Percentiles rank a stretch among this genome's conserved stretches.
Evolutionary conservation across 2,888 invertebrate species (phyloP).

Genomic region (Thyatira batis): DNA sequence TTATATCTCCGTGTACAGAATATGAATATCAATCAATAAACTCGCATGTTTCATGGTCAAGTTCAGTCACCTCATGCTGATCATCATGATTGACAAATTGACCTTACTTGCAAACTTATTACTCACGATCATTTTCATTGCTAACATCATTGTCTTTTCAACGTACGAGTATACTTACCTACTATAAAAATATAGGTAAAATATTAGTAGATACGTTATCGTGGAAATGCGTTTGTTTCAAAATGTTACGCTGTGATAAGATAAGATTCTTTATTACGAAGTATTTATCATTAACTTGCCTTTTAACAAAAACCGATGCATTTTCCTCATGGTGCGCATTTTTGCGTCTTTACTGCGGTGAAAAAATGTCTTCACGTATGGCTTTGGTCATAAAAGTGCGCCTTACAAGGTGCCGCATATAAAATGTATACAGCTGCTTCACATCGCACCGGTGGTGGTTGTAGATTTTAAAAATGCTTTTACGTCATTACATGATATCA

Average conservation of each 20-base stretch:
- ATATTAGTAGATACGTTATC: slow-evolving; percentile 53
- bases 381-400: slow-evolving; percentile 13
- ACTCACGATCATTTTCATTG: slow-evolving; percentile 11
- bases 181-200: slow-evolving; percentile 45
- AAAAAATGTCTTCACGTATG: slow-evolving; percentile 16
- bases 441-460: slow-evolving; percentile 18
- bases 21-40: slow-evolving; percentile 66
- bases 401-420: slow-evolving; percentile 32
- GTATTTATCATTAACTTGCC: slow-evolving; percentile 26
- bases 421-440: slow-evolving; percentile 26
- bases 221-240: slow-evolving; percentile 39
- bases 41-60: slow-evolving; percentile 57
- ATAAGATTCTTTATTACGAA: slow-evolving; percentile 42
- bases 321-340: slow-evolving; percentile 12
- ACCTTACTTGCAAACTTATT: slow-evolving; percentile 36
- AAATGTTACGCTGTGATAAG: slow-evolving; percentile 44
- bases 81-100: slow-evolving; percentile 53
- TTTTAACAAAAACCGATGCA: slow-evolving; percentile 3
- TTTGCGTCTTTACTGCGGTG: slow-evolving; percentile 1
- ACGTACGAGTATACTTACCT: slow-evolving; percentile 12
- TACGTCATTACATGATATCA: slow-evolving; percentile 53
- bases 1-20: slow-evolving; percentile 42
- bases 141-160: background rate
- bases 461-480: slow-evolving; percentile 49
- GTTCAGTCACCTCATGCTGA: slow-evolving; percentile 57